These are phyloP conservation scores for Theristicus caerulescens DNA, from an alignment of 2,113 vertebrate species.

Conservation along the genomic window DNA sequence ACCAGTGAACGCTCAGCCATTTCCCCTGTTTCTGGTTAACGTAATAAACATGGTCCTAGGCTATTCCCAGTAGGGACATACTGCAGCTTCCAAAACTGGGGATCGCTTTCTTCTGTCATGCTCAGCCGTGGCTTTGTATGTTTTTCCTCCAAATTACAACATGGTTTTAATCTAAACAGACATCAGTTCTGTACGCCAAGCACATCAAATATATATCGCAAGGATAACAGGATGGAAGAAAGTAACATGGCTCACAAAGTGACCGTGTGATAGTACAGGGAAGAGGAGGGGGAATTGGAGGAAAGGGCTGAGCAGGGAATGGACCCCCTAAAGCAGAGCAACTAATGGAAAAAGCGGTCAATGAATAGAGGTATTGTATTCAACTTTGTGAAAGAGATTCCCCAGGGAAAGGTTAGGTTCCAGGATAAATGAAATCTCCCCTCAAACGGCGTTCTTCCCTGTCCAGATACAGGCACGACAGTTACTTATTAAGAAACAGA, in stretches of 20 bases:
- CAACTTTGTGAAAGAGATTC: background rate
- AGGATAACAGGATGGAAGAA: background rate
- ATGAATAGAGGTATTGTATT: constrained; percentile 64
- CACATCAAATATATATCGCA: background rate
- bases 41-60: background rate
- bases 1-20: background rate
- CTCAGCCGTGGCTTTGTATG: background rate
- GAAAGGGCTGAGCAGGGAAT: background rate
- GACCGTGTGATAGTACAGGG: background rate
- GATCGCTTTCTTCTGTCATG: background rate
- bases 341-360: background rate
- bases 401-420: constrained; percentile 38
- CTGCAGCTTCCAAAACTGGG: constrained; percentile 5
- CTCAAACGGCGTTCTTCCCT: background rate
- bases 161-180: constrained; percentile 59
- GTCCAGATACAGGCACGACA: background rate
- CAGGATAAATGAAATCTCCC: constrained; percentile 43
- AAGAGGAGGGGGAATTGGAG: background rate
- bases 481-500: background rate
- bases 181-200: background rate
- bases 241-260: background rate
- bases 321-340: background rate
- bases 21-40: constrained; percentile 12
- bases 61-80: constrained; percentile 13
- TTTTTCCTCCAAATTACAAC: constrained; percentile 34